Percentiles rank a stretch among this genome's conserved stretches.
phyloP scores from a whole-genome alignment of 2,113 vertebrate species.

The Emydocephalus ijimae region DNA sequence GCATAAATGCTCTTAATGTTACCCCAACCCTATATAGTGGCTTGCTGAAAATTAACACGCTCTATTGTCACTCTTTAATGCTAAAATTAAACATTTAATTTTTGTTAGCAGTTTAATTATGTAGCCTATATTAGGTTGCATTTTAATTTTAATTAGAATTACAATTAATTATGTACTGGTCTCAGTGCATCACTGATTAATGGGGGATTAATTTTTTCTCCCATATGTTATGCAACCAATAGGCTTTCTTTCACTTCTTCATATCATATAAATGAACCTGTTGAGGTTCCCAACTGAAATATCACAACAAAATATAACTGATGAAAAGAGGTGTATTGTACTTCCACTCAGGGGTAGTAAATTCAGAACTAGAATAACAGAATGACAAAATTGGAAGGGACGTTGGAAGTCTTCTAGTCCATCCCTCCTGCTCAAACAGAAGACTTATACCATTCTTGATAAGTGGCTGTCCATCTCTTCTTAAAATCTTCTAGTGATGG shows the following conservation, averaged over 20 bases:
- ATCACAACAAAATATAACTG: neutral
- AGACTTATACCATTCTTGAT: neutral
- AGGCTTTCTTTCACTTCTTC: neutral
- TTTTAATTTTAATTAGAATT: conserved; percentile 51
- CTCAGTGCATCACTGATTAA: conserved; percentile 25
- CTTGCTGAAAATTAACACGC: conserved; percentile 23
- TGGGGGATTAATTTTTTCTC: neutral
- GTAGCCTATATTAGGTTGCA: conserved; percentile 25
- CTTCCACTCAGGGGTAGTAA: neutral
- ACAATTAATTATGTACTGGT: conserved; percentile 34
- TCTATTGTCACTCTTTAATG: conserved; percentile 29
- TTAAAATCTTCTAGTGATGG: neutral
- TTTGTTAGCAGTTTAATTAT: conserved; percentile 48
- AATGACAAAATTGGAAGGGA: neutral
- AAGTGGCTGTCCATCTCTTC: neutral
- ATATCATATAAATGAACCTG: conserved; percentile 29
- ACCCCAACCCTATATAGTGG: neutral
- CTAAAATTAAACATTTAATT: conserved; percentile 43
- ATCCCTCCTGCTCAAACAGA: neutral
- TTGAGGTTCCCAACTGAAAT: neutral
- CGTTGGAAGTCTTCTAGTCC: neutral
- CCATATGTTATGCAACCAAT: conserved; percentile 12
- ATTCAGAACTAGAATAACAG: neutral
- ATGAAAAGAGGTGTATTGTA: neutral
- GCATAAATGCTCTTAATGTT: conserved; percentile 44